Base-by-base conservation (phyloP, 2,888 invertebrate species). In the Plagodis dolabraria region DNA sequence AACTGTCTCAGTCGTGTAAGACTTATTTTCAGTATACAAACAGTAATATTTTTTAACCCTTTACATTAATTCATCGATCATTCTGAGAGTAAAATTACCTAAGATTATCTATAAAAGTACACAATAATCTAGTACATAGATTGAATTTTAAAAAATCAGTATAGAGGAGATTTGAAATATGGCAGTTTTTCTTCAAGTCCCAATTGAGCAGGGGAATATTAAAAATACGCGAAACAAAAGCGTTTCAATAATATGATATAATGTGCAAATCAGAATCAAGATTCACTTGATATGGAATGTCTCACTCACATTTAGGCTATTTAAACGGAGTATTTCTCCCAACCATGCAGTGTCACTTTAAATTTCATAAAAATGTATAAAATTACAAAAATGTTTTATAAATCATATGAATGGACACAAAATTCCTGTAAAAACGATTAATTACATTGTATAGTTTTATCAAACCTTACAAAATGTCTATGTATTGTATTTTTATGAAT, bases 321-420 rank as follows among this genome's bases (percentile, higher is more conserved):
- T 73, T 83, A 82, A 80, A 77, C 74, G 80, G 83, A 82, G 77
- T 72, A 74, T 69, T 72, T 75, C 78, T 83, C 82, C 84, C 80
- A 80, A 81, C 80, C 79, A 82, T 85, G 82, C 85, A 83, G 83
- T 85, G 84, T 83, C 85, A 89, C 87, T 82, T 85, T 74, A 69
- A 88, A 89, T 88, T 91, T 89, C 79, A 83, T 89, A 56, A 85
- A 91, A 90, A 87, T 87, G 87, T 92, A 92, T 91, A 92, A 92
- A 92, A 92, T 90, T 92, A 91, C 92, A 92, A 92, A 91, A 91
- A 86, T 79, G 79, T 82, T 85, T 80, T 85, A 78, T 82, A 89
- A 90, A 89, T 80, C 78, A 89, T 84, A 82, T 71, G 77, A 82
- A 72, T 83, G 82, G 83, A 89, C 80, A 82, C 71, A 71, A 77